Percentiles rank a stretch among this genome's conserved stretches.
Evolutionary conservation across 2,113 vertebrate species (phyloP).

Genomic region (Capra hircus): DNA sequence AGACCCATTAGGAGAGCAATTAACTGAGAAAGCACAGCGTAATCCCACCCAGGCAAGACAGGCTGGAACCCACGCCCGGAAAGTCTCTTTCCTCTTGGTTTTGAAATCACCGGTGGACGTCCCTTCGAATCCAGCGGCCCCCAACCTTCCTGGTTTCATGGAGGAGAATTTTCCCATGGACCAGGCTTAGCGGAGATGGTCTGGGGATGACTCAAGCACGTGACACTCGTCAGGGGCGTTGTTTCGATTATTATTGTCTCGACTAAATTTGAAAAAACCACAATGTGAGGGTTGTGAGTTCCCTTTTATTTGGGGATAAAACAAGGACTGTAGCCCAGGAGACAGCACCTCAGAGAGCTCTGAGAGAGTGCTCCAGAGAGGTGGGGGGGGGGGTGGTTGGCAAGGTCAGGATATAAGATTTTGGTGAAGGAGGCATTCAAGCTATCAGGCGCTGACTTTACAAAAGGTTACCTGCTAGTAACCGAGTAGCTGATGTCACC

Average conservation of each 20-base stretch:
- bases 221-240: accelerated
- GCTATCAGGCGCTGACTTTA: background rate
- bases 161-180: background rate
- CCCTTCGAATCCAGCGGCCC: accelerated
- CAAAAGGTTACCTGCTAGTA: background rate
- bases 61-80: accelerated
- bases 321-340: background rate
- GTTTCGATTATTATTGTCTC: background rate
- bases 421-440: background rate
- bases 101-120: background rate
- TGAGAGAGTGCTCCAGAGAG: background rate
- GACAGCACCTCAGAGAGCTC: background rate
- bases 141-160: background rate
- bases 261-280: accelerated
- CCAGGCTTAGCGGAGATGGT: background rate
- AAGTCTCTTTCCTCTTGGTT: background rate
- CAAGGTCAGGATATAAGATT: background rate
- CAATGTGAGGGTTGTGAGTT: background rate
- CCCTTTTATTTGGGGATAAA: background rate
- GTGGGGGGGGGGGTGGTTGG: accelerated
- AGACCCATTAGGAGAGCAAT: background rate
- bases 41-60: accelerated
- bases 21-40: background rate
- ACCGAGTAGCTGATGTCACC: background rate
- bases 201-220: accelerated